phyloP scores from a whole-genome alignment of 2,797 vertebrate species.

The Amblyopsis hoosieri region DNA sequence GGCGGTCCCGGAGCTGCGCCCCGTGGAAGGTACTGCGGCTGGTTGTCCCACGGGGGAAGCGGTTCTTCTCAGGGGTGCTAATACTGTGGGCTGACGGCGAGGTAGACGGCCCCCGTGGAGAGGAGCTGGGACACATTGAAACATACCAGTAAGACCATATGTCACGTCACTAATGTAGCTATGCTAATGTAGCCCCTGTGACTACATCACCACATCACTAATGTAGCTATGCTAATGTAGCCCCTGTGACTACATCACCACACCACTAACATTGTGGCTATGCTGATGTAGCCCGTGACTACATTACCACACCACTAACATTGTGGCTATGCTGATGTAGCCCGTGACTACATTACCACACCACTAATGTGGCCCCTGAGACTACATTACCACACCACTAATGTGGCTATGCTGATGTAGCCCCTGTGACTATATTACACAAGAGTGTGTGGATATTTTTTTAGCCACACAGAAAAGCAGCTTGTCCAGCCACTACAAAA shows the following conservation, averaged over 20 bases:
- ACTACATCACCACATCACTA: too few relatives aligned
- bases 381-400: neutral
- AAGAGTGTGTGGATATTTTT: too few relatives aligned
- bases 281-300: neutral
- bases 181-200: too few relatives aligned
- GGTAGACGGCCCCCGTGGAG: constrained; percentile 86
- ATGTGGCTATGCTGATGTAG: too few relatives aligned
- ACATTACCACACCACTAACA: neutral
- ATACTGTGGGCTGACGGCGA: constrained; percentile 98
- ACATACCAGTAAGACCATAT: too few relatives aligned
- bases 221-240: too few relatives aligned
- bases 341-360: neutral
- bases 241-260: neutral
- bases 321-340: too few relatives aligned
- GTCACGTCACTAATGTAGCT: too few relatives aligned
- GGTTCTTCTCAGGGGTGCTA: constrained; percentile 95
- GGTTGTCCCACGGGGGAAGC: constrained; percentile 94
- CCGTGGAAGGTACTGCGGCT: constrained; percentile 98
- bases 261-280: neutral
- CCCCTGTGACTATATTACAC: too few relatives aligned
- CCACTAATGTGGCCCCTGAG: neutral
- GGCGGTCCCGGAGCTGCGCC: constrained; percentile 94
- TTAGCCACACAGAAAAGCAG: neutral
- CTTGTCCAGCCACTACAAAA: neutral
- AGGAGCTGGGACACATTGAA: constrained; percentile 61